These are phyloP conservation scores for Neocrepidodera transversa DNA, from an alignment of 2,888 invertebrate species.

Conservation along the genomic window DNA sequence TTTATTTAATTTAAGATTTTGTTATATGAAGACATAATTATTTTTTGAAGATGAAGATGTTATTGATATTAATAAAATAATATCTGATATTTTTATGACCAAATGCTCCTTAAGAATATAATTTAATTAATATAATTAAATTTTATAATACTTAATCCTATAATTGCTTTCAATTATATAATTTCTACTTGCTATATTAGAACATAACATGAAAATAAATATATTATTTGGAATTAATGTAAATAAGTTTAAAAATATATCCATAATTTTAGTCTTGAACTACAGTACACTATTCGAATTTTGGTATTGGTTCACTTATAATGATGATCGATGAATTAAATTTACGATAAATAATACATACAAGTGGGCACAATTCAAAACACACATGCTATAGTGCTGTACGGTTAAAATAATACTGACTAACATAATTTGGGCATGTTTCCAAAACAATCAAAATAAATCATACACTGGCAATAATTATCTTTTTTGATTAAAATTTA, in stretches of 20 bases:
- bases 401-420: constrained; percentile 37
- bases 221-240: neutral
- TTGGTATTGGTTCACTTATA: neutral
- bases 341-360: constrained; percentile 1
- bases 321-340: neutral
- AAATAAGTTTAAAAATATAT: neutral
- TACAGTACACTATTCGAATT: constrained; percentile 9
- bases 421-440: constrained; percentile 15
- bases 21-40: too few relatives aligned
- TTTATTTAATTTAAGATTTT: too few relatives aligned
- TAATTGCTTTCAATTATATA: neutral
- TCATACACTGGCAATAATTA: too few relatives aligned
- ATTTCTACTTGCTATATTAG: too few relatives aligned
- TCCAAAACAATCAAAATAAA: neutral
- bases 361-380: constrained; percentile 16
- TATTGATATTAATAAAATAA: too few relatives aligned
- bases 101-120: neutral
- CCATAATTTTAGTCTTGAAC: neutral
- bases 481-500: too few relatives aligned
- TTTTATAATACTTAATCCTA: neutral
- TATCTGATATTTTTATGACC: neutral
- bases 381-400: constrained; percentile 34
- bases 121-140: neutral
- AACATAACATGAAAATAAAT: neutral
- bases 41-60: too few relatives aligned